Evolutionary conservation across 2,888 invertebrate species (phyloP), one percentile per base, ranked within the genome.

Genomic region (Thyatira batis): DNA sequence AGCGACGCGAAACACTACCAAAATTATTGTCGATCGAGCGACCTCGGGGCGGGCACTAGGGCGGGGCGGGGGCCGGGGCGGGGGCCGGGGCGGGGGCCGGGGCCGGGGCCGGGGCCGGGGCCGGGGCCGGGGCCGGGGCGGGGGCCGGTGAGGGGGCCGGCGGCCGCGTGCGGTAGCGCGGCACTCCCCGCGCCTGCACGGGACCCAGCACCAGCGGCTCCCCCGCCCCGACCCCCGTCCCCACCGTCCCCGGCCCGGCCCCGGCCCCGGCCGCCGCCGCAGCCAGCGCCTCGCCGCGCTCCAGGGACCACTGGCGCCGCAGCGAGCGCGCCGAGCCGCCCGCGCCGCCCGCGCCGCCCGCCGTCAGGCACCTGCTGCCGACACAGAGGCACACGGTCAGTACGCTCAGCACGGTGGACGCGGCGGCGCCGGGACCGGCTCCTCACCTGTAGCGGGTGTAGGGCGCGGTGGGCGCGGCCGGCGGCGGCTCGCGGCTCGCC

Each of bases 371-470:
- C 28, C 78, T 71, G 66, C 30, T 2, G 11, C 28, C 28, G 28
- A n/a, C 27, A 10, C 27, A 27, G 8, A 27, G 3, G 6, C 6
- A 6, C 6, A 2, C 6, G 2, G 6, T 27, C 6, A 27, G 27
- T 27, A 45, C 21, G 3, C 20, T 11, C 11, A 17, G 17, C 11
- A 28, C 11, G 20, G 43, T 21, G n/a, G 20, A n/a, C n/a, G n/a
- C n/a, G n/a, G n/a, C n/a, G n/a, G n/a, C n/a, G n/a, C n/a, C n/a
- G n/a, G n/a, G n/a, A n/a, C n/a, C n/a, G n/a, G 20, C 21, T 9
- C 13, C 3, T n/a, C 28, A 95, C 79, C 95, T 94, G 84, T 96
- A 96, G 65, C 95, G 95, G 74, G 95, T 94, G 80, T 96, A 96
- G 2, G 95, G 95, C 0, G 94, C 94, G 78, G 95, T 95, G 48